phyloP scores from a whole-genome alignment of 2,113 vertebrate genomes.

The Aptenodytes patagonicus region DNA sequence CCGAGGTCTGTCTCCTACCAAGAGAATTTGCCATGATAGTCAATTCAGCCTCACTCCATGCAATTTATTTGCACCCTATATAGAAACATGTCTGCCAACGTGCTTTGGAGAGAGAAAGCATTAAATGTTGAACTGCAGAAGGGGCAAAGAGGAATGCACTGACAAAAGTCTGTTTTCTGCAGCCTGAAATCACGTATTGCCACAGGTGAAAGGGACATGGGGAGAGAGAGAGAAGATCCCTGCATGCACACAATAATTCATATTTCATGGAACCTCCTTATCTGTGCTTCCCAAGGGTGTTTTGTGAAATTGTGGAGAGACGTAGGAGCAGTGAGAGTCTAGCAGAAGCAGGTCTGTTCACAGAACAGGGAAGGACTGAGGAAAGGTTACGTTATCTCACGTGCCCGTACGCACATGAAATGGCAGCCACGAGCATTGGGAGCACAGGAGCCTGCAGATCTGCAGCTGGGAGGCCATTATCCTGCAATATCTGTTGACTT shows the following conservation, averaged over 20 bases:
- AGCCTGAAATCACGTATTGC: background rate
- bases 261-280: background rate
- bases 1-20: background rate
- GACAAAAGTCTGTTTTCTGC: background rate
- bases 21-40: background rate
- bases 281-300: background rate
- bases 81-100: background rate
- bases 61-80: background rate
- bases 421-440: background rate
- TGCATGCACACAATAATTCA: background rate
- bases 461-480: background rate
- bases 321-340: background rate
- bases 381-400: background rate
- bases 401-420: accelerated
- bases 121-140: background rate
- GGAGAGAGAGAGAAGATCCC: background rate
- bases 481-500: background rate
- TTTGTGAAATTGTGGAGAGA: background rate
- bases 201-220: background rate
- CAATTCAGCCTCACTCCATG: background rate
- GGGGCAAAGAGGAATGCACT: background rate
- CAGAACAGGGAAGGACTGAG: background rate
- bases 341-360: background rate
- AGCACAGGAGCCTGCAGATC: background rate
- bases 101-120: background rate